Evolutionary conservation across 2,888 invertebrate species (phyloP).

Genomic region (Dusona sp.): DNA sequence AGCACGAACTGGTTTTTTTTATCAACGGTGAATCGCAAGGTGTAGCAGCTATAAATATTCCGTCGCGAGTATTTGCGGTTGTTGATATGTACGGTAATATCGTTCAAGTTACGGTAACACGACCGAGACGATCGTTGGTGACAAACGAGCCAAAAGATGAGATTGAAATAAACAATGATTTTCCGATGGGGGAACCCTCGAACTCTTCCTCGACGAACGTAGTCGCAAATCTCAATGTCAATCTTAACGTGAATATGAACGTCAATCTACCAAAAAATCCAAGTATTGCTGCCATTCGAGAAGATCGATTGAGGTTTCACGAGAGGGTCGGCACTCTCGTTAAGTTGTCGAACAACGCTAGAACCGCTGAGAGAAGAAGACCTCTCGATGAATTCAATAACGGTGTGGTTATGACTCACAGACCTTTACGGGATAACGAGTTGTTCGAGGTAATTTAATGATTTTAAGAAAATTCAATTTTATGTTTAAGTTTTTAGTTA

Average conservation of each 20-base stretch:
- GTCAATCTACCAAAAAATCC: constrained; percentile 83
- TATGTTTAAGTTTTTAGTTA: neutral
- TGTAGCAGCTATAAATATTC: constrained; percentile 92
- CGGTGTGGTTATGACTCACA: constrained; percentile 97
- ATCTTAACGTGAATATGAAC: constrained; percentile 83
- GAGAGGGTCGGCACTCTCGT: constrained; percentile 95
- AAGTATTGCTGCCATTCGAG: constrained; percentile 80
- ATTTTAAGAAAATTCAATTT: constrained; percentile 11
- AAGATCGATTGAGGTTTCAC: constrained; percentile 93
- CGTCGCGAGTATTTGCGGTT: constrained; percentile 90
- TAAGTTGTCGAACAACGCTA: constrained; percentile 92
- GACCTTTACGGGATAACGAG: constrained; percentile 94
- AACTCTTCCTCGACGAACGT: constrained; percentile 82
- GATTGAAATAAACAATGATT: constrained; percentile 82
- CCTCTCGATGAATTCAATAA: constrained; percentile 98
- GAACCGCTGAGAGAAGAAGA: constrained; percentile 94
- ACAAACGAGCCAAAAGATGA: constrained; percentile 76
- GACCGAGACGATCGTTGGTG: constrained; percentile 77
- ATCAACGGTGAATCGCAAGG: constrained; percentile 96
- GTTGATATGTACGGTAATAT: constrained; percentile 94
- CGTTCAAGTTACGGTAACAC: constrained; percentile 90
- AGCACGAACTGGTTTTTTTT: constrained; percentile 93
- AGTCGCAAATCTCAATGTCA: constrained; percentile 83
- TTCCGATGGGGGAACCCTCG: constrained; percentile 77
- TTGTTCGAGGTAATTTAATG: constrained; percentile 90